phyloP scores from a whole-genome alignment of 2,797 vertebrate species.

The Ficedula albicollis region DNA sequence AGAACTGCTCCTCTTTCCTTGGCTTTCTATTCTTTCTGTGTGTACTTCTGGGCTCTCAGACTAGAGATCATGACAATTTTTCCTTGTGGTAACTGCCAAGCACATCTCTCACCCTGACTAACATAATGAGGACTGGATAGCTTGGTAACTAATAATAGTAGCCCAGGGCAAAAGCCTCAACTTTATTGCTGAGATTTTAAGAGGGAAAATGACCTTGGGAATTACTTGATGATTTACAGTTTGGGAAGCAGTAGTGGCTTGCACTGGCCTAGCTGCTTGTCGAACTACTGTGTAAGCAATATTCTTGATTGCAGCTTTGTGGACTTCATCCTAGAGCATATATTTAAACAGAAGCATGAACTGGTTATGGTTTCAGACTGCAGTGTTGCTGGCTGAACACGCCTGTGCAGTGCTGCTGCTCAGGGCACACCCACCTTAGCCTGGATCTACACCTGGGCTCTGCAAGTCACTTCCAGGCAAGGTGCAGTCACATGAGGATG shows the following conservation, averaged over 20 bases:
- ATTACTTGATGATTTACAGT: constrained; percentile 21
- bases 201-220: background rate
- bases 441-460: fast-evolving
- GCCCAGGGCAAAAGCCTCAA: constrained; percentile 44
- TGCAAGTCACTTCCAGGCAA: background rate
- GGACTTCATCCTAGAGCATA: background rate
- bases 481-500: fast-evolving
- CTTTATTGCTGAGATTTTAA: constrained; percentile 18
- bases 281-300: constrained; percentile 13
- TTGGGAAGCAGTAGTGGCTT: background rate
- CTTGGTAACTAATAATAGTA: background rate
- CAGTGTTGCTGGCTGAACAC: background rate
- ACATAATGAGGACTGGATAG: background rate
- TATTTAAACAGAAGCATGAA: background rate
- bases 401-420: fast-evolving
- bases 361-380: background rate
- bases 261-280: background rate
- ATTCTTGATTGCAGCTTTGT: constrained; percentile 34
- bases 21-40: background rate
- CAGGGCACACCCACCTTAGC: background rate
- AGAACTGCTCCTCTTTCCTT: background rate
- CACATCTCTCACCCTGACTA: background rate
- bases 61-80: background rate
- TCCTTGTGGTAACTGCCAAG: background rate
- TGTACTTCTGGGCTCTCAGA: background rate